Base-by-base conservation (phyloP, 2,888 invertebrate genomes). In the Odontothrips loti region DNA sequence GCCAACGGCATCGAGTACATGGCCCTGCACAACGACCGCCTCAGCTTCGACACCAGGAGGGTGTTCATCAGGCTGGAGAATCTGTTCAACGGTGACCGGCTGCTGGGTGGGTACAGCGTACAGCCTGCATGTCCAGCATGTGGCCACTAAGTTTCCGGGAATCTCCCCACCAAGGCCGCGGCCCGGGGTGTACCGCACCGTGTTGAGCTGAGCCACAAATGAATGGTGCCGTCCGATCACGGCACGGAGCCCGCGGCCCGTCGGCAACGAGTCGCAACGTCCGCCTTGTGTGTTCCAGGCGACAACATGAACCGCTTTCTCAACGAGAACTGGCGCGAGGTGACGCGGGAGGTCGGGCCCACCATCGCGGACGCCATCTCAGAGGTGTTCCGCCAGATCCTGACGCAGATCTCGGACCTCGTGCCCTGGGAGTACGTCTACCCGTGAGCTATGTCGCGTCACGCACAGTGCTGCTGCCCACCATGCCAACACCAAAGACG, bases 261-360 rank as follows among this genome's bases (percentile, higher is more conserved):
- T 2, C 34, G 34, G 3, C 34, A 43, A 43, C 34, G 34, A 43
- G 34, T 6, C 6, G 34, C n/a, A n/a, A 43, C 34, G 34, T 4
- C 3, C 6, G 34, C 34, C 34, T 43, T 20, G 43, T 80, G 80
- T 51, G n/a, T 84, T 84, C 34, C 83, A 86, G 86, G 89, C 0
- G 87, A 88, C 34, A 88, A 87, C 82, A 88, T 88, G 87, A 89
- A 89, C 83, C 80, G 83, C 9, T 88, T 89, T 82, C 83, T 89
- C 10, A 89, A 89, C 84, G 88, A 89, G 48, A 89, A 89, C 82
- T 89, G 88, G 88, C 79, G 83, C 43, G 87, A 88, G 2, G 87
- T 89, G 47, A 88, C 87, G 68, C 83, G 82, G 48, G 89, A 89
- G 84, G 83, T 89, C 0, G 86, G 86, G 78, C 84, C 85, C 0